These are phyloP conservation scores for Diloba caeruleocephala DNA, from an alignment of 2,888 invertebrate species.

Conservation along the genomic window DNA sequence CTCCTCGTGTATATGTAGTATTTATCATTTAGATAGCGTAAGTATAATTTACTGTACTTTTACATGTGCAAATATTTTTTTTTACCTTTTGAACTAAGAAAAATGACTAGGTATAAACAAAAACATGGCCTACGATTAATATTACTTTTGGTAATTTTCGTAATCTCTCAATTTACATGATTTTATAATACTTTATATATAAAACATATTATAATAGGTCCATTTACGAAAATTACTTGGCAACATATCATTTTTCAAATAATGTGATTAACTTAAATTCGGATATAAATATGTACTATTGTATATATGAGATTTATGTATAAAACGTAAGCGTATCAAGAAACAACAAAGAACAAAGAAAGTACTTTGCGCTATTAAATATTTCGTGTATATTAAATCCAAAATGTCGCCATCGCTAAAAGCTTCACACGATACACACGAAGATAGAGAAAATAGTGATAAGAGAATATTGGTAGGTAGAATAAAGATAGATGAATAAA, in stretches of 20 bases:
- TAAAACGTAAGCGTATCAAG: conserved; percentile 32
- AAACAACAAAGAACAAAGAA: too few relatives aligned
- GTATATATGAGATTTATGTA: conserved; percentile 45
- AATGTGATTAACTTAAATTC: conserved; percentile 64
- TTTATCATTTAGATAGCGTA: conserved; percentile 26
- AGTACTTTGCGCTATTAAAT: conserved; percentile 40
- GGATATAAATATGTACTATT: conserved; percentile 54
- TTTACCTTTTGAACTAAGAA: conserved; percentile 25
- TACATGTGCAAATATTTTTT: conserved; percentile 14
- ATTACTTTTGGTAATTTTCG: conserved; percentile 58
- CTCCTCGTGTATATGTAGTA: conserved; percentile 21
- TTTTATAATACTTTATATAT: conserved; percentile 59
- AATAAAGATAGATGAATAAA: conserved; percentile 21
- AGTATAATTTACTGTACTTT: conserved; percentile 10
- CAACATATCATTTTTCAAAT: conserved; percentile 81
- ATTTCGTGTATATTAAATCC: conserved; percentile 26
- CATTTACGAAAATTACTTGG: conserved; percentile 64
- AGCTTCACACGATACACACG: conserved; percentile 20
- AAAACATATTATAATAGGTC: conserved; percentile 54
- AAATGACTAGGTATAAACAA: conserved; percentile 22
- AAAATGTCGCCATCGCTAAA: conserved; percentile 21
- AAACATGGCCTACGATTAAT: conserved; percentile 50
- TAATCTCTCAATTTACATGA: conserved; percentile 62
- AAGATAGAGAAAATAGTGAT: conserved; percentile 36
- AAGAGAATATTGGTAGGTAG: conserved; percentile 44